Base-by-base conservation (phyloP, 2,888 invertebrate genomes). In the Sinelater perroti region DNA sequence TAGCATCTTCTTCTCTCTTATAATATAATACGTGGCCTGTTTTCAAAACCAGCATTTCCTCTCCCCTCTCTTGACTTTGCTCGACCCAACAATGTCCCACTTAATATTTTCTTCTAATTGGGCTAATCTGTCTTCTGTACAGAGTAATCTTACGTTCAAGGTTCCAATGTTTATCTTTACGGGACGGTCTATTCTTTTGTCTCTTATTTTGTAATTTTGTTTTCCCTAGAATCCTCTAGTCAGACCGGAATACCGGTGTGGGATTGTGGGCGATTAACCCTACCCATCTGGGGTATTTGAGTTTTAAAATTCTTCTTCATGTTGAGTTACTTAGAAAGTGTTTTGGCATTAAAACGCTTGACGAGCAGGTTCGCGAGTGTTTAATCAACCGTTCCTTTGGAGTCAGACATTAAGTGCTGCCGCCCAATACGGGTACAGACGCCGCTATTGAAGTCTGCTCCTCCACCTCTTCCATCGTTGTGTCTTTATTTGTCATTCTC, bases 141-240 rank as follows among this genome's bases (percentile, higher is more conserved):
- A 38, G 38, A 38, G 10, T 20, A 2, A 33, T 18, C n/a, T 38
- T 38, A 21, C 11, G 21, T 38, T 17, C 38, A 38, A 21, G 11
- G 38, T 38, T 38, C 20, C 38, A 38, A 38, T 38, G 10, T 38
- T 38, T 6, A 38, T 38, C 38, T 38, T 38, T n/a, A 38, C 38
- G 21, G 2, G 38, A 7, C 38, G 38, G 18, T 38, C 38, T 18
- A 20, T 38, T 38, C 38, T 38, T 38, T 18, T 38, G 20, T 38
- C 38, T 20, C 38, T 38, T 20, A 18, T 18, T 38, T 38, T 10
- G 38, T 20, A 20, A 10, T 38, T 20, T 35, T 35, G 14, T 17
- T 17, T 14, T 17, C 11, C 31, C 31, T 14, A 31, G 31, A 31
- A 31, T n/a, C 11, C 11, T 31, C 6, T 11, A 31, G 31, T 2